phyloP scores from a whole-genome alignment of 2,113 vertebrate genomes.

The Pagrus major region DNA sequence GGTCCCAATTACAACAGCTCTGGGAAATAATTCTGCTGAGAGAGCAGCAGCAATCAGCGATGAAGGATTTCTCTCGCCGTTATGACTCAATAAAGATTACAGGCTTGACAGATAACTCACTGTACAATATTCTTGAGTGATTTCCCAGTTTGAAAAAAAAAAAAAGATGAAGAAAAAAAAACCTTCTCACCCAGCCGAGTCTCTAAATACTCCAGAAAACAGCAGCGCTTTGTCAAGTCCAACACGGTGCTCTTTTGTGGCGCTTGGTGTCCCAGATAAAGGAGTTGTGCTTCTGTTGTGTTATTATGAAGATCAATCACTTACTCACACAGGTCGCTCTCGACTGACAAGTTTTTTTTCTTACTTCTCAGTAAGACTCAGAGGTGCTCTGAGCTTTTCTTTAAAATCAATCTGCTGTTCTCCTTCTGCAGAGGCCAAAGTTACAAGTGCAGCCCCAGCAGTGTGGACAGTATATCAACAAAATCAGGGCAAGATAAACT shows the following conservation, averaged over 20 bases:
- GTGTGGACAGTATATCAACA: not conserved
- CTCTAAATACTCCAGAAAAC: constrained; percentile 25
- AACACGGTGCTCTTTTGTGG: not conserved
- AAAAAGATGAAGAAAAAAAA: too few relatives aligned
- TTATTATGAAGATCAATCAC: constrained; percentile 36
- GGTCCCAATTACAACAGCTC: constrained; percentile 57
- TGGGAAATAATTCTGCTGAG: constrained; percentile 61
- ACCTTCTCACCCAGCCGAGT: not conserved
- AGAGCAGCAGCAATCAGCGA: constrained; percentile 43
- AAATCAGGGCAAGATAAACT: not conserved
- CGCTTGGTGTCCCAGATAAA: constrained; percentile 26
- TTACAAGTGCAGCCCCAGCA: not conserved
- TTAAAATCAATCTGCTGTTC: constrained; percentile 7
- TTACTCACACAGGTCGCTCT: constrained; percentile 1
- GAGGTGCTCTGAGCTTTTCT: not conserved
- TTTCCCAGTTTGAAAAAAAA: not conserved
- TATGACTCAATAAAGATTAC: constrained; percentile 63
- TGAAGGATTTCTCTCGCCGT: constrained; percentile 36
- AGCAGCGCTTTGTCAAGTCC: constrained; percentile 21
- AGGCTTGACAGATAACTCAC: constrained; percentile 36
- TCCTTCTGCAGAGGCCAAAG: not conserved
- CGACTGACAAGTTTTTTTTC: constrained; percentile 5
- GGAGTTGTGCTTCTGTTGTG: constrained; percentile 8
- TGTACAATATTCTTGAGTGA: constrained; percentile 33
- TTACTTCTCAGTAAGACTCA: not conserved